Evolutionary conservation across 2,888 invertebrate genomes (phyloP).

Genomic region (Agrenia bidenticulata): DNA sequence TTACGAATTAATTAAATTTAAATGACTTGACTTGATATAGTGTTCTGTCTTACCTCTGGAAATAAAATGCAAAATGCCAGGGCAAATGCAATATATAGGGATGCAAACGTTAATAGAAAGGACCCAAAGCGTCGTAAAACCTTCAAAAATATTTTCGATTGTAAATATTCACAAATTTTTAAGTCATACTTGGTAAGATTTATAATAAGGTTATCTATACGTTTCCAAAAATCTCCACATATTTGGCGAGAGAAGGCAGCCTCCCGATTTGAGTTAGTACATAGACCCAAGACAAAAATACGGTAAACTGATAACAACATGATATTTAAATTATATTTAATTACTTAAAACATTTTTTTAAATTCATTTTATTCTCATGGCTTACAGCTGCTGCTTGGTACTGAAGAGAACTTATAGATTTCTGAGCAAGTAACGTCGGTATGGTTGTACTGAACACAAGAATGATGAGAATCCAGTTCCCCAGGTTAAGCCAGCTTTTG

Average conservation of each 20-base stretch:
- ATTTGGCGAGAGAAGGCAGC: slow-evolving; percentile 32
- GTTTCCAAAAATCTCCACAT: slow-evolving; percentile 39
- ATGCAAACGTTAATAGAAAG: slow-evolving; percentile 34
- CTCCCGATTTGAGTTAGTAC: slow-evolving; percentile 33
- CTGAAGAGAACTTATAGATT: slow-evolving; percentile 26
- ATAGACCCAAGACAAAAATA: slow-evolving; percentile 37
- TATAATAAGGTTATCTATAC: background rate
- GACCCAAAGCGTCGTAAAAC: slow-evolving; percentile 39
- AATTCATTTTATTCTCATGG: background rate
- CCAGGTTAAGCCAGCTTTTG: slow-evolving; percentile 34
- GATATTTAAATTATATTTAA: background rate
- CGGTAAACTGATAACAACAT: slow-evolving; percentile 30
- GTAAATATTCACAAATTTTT: background rate
- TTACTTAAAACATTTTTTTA: background rate
- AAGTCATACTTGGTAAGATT: background rate
- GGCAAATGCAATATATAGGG: slow-evolving; percentile 34
- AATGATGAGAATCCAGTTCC: slow-evolving; percentile 43
- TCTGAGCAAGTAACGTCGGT: slow-evolving; percentile 37
- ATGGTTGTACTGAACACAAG: slow-evolving; percentile 37
- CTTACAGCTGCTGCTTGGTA: slow-evolving; percentile 39
- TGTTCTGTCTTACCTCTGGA: slow-evolving; percentile 26
- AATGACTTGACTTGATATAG: background rate
- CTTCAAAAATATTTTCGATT: slow-evolving; percentile 18
- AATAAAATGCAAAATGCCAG: slow-evolving; percentile 34
- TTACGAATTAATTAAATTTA: background rate